These are phyloP conservation scores for Hippolais icterina DNA, from an alignment of 2,113 vertebrate genomes.

Conservation along the genomic window DNA sequence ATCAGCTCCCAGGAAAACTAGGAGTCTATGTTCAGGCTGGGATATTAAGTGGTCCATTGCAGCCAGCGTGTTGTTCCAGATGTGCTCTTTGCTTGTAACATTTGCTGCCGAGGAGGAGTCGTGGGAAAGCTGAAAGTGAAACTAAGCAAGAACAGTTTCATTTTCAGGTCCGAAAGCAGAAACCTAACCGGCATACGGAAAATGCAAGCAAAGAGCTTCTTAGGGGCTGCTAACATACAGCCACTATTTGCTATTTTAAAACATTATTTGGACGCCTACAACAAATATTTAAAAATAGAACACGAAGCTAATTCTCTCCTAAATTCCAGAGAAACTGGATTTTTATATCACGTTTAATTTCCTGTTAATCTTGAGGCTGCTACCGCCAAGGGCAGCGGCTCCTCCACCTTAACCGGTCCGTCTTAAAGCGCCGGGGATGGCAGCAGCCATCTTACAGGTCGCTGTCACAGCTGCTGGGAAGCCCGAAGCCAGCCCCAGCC, in stretches of 20 bases:
- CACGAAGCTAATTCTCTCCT: background rate
- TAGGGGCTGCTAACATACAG: background rate
- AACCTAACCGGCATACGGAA: background rate
- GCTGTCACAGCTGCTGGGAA: background rate
- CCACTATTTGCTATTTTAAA: background rate
- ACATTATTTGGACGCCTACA: background rate
- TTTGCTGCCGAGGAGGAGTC: background rate
- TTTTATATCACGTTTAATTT: background rate
- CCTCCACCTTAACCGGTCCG: constrained; percentile 5
- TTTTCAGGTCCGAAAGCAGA: background rate
- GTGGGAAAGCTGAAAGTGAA: constrained; percentile 51
- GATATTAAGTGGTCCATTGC: background rate
- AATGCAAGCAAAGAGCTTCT: background rate
- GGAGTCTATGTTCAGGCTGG: accelerated
- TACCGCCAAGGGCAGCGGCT: background rate
- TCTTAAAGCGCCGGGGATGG: background rate
- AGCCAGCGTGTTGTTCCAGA: background rate
- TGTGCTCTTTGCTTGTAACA: background rate
- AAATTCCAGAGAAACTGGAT: background rate
- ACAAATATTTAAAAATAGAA: background rate
- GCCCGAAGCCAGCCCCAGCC: background rate
- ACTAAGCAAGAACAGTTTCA: constrained; percentile 12
- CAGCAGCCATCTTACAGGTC: constrained; percentile 57
- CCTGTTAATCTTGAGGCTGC: background rate
- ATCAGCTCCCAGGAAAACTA: background rate